These are phyloP conservation scores for Emesis furor DNA, from an alignment of 2,888 invertebrate genomes.

Conservation along the genomic window DNA sequence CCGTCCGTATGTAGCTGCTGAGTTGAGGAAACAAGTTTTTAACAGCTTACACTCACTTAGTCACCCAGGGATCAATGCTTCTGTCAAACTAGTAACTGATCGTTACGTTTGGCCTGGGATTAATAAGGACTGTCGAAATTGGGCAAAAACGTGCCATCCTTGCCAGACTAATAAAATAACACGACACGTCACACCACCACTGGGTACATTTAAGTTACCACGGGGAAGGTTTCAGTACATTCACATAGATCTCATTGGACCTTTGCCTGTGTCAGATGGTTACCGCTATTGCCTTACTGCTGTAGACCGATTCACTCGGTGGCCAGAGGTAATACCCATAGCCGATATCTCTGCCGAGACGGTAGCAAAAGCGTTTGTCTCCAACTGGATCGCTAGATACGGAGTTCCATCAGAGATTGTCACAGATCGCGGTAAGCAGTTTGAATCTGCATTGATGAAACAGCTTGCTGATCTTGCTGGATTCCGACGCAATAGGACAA, in stretches of 20 bases:
- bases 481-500: constrained; percentile 26
- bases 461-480: constrained; percentile 18
- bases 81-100: constrained; percentile 50
- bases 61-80: constrained; percentile 49
- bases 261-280: constrained; percentile 68
- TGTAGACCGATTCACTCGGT: not conserved
- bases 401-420: constrained; percentile 44
- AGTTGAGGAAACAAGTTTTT: constrained; percentile 63
- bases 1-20: constrained; percentile 61
- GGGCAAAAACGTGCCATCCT: constrained; percentile 72
- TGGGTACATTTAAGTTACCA: constrained; percentile 62
- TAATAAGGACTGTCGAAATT: constrained; percentile 56
- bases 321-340: not conserved
- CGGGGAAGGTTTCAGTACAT: constrained; percentile 73
- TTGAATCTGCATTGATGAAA: constrained; percentile 44
- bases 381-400: constrained; percentile 70
- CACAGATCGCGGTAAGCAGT: constrained; percentile 71
- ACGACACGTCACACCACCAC: constrained; percentile 70
- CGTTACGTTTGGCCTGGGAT: constrained; percentile 45
- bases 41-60: constrained; percentile 55
- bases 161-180: constrained; percentile 79
- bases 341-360: not conserved
- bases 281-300: not conserved
- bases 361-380: constrained; percentile 69
- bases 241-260: constrained; percentile 78